A percentile compares a stretch with the other conserved stretches of the same genome.
Evolutionary conservation across 2,888 invertebrate species (phyloP).

Genomic region (Acheta domesticus): DNA sequence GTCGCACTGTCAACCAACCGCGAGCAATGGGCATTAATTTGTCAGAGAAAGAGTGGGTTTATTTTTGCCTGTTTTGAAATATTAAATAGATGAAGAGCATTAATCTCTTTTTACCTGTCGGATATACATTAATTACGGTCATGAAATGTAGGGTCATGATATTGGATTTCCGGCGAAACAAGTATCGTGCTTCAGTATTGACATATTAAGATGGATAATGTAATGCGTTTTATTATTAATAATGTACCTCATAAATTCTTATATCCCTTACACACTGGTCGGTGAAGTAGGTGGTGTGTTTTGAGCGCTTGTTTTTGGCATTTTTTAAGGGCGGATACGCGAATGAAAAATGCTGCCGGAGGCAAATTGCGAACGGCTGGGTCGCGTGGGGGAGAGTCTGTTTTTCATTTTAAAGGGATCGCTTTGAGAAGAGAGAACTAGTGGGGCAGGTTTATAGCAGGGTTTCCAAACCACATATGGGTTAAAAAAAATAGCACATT

Average conservation of each 20-base stretch:
- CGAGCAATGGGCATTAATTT: neutral
- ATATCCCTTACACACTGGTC: neutral
- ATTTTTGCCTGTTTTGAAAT: slow-evolving; percentile 4
- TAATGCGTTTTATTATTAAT: slow-evolving; percentile 18
- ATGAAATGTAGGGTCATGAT: slow-evolving; percentile 5
- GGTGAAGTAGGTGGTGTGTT: neutral
- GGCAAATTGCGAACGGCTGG: neutral
- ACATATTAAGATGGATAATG: slow-evolving; percentile 9
- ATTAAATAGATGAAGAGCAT: neutral
- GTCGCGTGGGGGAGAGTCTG: too few relatives aligned
- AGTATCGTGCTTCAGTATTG: slow-evolving; percentile 18
- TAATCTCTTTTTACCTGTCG: neutral
- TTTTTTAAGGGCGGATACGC: neutral
- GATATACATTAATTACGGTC: neutral
- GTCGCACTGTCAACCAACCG: neutral
- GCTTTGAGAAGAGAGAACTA: too few relatives aligned
- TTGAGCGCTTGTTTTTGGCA: neutral
- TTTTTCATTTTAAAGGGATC: too few relatives aligned
- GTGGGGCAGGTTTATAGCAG: too few relatives aligned
- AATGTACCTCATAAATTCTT: neutral
- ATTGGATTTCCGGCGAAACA: neutral
- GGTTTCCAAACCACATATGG: too few relatives aligned
- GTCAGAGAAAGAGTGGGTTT: neutral
- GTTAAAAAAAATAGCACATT: too few relatives aligned
- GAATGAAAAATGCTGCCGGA: neutral